Evolutionary conservation across 1,140 invertebrate genomes (phyloP).

Genomic region (Plectrocnemia conspersa): DNA sequence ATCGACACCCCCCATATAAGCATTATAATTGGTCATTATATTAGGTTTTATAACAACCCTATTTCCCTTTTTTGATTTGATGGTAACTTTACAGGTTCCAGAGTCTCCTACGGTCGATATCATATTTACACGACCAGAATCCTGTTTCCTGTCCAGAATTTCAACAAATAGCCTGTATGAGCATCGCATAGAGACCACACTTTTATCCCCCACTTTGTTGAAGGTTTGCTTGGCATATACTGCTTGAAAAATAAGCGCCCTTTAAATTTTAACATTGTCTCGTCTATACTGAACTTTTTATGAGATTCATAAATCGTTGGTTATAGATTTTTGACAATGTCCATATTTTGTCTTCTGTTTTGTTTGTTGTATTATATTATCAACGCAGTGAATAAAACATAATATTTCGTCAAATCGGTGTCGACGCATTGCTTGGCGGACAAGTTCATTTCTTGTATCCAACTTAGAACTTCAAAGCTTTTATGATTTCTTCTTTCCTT

Average conservation of each 20-base stretch:
- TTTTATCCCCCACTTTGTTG: too few relatives aligned
- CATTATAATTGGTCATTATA: slow-evolving; percentile 16
- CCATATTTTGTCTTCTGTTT: slow-evolving; percentile 34
- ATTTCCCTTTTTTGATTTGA: neutral
- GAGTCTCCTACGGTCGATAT: neutral
- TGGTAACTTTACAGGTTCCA: neutral
- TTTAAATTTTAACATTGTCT: too few relatives aligned
- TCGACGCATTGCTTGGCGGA: slow-evolving; percentile 16
- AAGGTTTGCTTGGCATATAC: too few relatives aligned
- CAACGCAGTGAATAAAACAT: slow-evolving; percentile 8
- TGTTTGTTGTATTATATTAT: slow-evolving; percentile 30
- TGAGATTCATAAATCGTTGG: too few relatives aligned
- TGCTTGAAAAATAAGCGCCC: too few relatives aligned
- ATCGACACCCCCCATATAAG: slow-evolving; percentile 27
- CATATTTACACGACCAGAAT: neutral
- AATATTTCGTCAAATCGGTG: slow-evolving; percentile 19
- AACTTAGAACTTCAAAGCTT: slow-evolving; percentile 22
- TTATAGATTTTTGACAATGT: slow-evolving; percentile 34
- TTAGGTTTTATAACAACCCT: neutral
- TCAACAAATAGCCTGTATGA: too few relatives aligned
- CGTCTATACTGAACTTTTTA: too few relatives aligned
- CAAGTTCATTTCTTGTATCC: slow-evolving; percentile 15
- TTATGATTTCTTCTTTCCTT: too few relatives aligned
- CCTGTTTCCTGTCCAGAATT: too few relatives aligned
- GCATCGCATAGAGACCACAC: too few relatives aligned